A percentile compares a stretch with the other conserved stretches of the same genome.
phyloP scores from a whole-genome alignment of 1,140 invertebrate species.

The Scylla paramamosain region DNA sequence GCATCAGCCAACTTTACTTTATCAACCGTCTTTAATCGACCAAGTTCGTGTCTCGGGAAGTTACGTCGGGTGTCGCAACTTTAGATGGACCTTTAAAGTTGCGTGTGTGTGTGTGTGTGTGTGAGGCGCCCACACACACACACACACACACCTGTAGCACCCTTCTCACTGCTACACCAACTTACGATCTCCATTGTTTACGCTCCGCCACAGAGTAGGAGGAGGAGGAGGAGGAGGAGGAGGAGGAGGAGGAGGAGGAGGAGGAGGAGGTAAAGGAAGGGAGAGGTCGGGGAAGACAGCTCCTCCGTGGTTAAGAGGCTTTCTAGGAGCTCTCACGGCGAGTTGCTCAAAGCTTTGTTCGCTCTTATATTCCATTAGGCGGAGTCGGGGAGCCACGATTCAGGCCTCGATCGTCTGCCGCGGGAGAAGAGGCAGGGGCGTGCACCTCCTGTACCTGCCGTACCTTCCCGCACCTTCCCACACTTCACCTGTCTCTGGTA shows the following conservation, averaged over 20 bases:
- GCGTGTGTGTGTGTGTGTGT: conserved; percentile 29
- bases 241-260: background rate
- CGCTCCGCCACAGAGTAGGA: background rate
- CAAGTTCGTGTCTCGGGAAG: conserved; percentile 10
- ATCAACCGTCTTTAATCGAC: conserved; percentile 4
- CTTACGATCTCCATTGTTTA: background rate
- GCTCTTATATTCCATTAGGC: conserved; percentile 4
- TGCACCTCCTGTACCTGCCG: background rate
- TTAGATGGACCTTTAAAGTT: conserved; percentile 26
- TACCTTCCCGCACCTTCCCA: no score
- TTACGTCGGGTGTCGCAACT: conserved; percentile 42
- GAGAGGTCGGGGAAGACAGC: background rate
- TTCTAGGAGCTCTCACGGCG: background rate
- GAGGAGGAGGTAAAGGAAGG: background rate
- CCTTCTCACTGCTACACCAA: background rate
- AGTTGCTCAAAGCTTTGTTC: conserved; percentile 13
- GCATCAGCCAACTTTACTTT: conserved; percentile 14
- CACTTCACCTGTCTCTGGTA: background rate
- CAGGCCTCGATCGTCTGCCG: background rate
- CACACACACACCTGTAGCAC: background rate
- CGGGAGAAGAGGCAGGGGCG: background rate
- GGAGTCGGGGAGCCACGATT: background rate
- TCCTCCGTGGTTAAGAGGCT: conserved; percentile 2
- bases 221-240: background rate
- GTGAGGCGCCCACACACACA: conserved; percentile 26